Evolutionary conservation across 2,888 invertebrate genomes (phyloP).

Genomic region (Cryptops parisi): DNA sequence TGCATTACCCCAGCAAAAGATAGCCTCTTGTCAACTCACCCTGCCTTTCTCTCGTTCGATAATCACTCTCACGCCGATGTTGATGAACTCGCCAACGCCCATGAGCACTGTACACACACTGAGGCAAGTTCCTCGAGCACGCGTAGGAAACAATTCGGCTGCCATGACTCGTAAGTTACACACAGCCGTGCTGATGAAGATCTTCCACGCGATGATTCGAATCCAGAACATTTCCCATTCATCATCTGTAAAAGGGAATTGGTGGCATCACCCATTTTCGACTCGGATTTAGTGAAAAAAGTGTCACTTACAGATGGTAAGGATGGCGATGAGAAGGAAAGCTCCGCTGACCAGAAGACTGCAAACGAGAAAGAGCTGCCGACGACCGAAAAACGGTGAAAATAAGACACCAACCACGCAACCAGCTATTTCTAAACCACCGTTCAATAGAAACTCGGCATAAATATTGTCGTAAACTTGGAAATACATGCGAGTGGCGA

Average conservation of each 20-base stretch:
- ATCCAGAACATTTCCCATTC: constrained; percentile 11
- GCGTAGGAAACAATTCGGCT: constrained; percentile 7
- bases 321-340: constrained; percentile 11
- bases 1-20: background rate
- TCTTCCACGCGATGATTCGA: constrained; percentile 7
- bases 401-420: constrained; percentile 6
- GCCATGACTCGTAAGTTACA: constrained; percentile 6
- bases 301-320: constrained; percentile 7
- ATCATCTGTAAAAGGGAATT: constrained; percentile 1
- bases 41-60: background rate
- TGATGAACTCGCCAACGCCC: constrained; percentile 10
- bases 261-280: background rate
- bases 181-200: constrained; percentile 10
- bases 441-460: constrained; percentile 6
- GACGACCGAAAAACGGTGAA: constrained; percentile 8
- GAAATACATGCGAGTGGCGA: background rate
- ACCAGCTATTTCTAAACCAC: constrained; percentile 5
- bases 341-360: constrained; percentile 8
- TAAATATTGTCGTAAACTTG: constrained; percentile 6
- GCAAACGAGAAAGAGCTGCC: constrained; percentile 11
- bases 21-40: background rate
- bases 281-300: no score
- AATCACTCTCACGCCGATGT: background rate
- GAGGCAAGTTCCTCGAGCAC: constrained; percentile 4
- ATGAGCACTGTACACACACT: constrained; percentile 1